phyloP scores from a whole-genome alignment of 2,797 vertebrate genomes.

The Gadopsis bispinosus region DNA sequence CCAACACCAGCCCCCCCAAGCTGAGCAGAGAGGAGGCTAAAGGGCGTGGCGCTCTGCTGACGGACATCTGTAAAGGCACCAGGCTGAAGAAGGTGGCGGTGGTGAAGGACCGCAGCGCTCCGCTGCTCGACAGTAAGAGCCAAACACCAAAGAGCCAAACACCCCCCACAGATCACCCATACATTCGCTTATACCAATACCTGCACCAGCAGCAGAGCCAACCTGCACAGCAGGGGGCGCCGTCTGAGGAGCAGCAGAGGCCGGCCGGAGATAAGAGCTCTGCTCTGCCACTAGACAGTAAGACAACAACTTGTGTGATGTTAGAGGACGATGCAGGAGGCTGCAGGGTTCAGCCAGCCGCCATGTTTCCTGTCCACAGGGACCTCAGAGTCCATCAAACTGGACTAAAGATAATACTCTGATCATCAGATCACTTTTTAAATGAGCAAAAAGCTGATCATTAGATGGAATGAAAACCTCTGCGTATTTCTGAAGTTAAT shows the following conservation, averaged over 20 bases:
- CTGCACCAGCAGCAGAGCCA: slow-evolving; percentile 69
- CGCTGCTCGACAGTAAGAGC: slow-evolving; percentile 90
- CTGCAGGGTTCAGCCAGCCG: slow-evolving; percentile 42
- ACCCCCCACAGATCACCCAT: slow-evolving; percentile 76
- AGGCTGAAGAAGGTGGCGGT: slow-evolving; percentile 89
- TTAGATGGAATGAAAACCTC: background rate
- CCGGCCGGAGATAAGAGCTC: slow-evolving; percentile 40
- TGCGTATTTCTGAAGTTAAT: too few relatives aligned
- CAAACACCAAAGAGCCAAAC: slow-evolving; percentile 65
- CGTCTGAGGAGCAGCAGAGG: slow-evolving; percentile 56
- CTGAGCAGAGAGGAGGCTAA: slow-evolving; percentile 88
- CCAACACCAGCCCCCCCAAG: slow-evolving; percentile 87
- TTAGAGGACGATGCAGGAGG: slow-evolving; percentile 47
- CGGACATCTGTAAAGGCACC: slow-evolving; percentile 92
- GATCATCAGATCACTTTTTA: background rate
- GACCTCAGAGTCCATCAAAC: too few relatives aligned
- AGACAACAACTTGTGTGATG: slow-evolving; percentile 39
- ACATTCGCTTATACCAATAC: slow-evolving; percentile 82
- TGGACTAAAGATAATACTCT: background rate
- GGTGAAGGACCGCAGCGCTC: slow-evolving; percentile 92
- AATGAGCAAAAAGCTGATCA: background rate
- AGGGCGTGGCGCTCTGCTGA: slow-evolving; percentile 89
- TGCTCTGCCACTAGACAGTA: slow-evolving; percentile 58
- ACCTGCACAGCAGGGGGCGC: slow-evolving; percentile 61
- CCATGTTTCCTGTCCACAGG: slow-evolving; percentile 20